Evolutionary conservation across 2,113 vertebrate species (phyloP).

Genomic region (Notechis scutatus): DNA sequence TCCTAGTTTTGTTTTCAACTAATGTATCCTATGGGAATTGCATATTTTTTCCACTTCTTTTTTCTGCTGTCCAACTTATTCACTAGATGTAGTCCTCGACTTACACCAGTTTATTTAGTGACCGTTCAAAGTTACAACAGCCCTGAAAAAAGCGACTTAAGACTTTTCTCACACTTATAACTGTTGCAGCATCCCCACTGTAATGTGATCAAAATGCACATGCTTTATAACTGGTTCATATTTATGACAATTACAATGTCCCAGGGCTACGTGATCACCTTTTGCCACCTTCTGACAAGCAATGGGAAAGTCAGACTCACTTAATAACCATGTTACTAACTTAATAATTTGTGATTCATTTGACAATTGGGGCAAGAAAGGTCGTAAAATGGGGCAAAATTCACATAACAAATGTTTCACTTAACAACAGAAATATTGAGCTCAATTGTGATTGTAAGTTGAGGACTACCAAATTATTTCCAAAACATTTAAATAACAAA

Average conservation of each 20-base stretch:
- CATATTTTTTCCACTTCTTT: background rate
- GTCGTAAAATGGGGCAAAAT: background rate
- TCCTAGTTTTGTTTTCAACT: background rate
- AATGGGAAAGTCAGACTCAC: background rate
- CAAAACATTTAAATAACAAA: background rate
- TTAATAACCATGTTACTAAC: background rate
- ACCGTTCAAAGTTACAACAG: background rate
- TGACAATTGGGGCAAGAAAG: background rate
- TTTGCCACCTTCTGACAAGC: background rate
- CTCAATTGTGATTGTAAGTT: too few species aligned
- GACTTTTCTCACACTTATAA: background rate
- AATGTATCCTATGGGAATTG: background rate
- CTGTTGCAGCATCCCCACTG: background rate
- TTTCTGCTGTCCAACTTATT: background rate
- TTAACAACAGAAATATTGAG: too few species aligned
- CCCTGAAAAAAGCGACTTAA: background rate
- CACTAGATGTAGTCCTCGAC: background rate
- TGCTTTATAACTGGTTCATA: background rate
- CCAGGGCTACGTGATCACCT: background rate
- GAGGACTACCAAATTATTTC: background rate
- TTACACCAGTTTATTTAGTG: background rate
- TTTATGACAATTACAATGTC: background rate
- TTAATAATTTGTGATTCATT: background rate
- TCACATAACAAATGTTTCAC: too few species aligned
- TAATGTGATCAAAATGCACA: background rate